Evolutionary conservation across 2,113 vertebrate species (phyloP), one percentile per base, ranked within the genome.

Genomic region (Puma concolor): DNA sequence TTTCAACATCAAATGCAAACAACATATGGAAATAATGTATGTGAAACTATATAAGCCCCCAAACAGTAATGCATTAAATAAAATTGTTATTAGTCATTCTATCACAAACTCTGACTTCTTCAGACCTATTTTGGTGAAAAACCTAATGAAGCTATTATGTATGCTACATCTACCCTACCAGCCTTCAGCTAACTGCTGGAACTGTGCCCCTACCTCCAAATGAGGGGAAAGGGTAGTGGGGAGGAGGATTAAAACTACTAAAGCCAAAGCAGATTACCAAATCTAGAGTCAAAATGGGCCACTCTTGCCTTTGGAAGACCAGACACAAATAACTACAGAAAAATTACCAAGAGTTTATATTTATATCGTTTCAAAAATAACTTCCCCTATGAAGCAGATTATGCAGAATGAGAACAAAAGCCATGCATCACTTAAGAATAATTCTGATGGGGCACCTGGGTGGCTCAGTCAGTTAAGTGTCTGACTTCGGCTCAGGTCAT

Each of bases 321-420:
- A 96, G 29, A 77, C 52, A 94, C 72, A 92, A 97, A 60, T 87
- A 94, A 71, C 72, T 91, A 91, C n/a, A 91, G 57, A 96, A 95
- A 97, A 95, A 96, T 71, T 76, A 96, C 31, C 76, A 95, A 57
- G 72, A 93, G 52, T 93, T 97, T 93, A 89, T 64, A 90, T 5
- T 97, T 93, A 83, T 69, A 90, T 5, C 96, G 48, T 91, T 93
- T 96, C n/a, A 76, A 90, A 98, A 97, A 96, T 95, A 96, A 94
- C 66, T 88, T 96, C 31, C 31, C 44, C 38, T 80, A 82, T 41
- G 80, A 97, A 97, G 87, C 80, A 91, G 41, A 95, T 95, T 60
- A 60, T 63, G 81, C 3, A 91, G 27, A 95, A 94, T n/a, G n/a
- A 95, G 96, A 84, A 90, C 41, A 96, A 92, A 96, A 97, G 85